Conservation (phyloP, 2,797 vertebrate genomes). For the Schizothorax lantsangensis region DNA sequence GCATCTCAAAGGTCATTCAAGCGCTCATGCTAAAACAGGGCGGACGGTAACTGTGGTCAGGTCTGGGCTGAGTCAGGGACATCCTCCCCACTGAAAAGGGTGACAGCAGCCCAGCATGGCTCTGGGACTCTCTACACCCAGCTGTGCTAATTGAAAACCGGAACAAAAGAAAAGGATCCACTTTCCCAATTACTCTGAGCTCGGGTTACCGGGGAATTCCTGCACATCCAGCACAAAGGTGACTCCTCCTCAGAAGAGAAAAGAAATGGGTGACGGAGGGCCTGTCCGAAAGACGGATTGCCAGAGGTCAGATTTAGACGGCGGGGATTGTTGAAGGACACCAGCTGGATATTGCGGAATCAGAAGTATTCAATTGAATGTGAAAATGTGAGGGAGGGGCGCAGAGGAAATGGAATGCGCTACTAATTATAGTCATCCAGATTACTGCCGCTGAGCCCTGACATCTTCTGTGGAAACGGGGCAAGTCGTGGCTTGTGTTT, state of each 20-base stretch:
- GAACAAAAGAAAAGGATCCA: slow-evolving; percentile 58
- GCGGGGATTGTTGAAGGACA: slow-evolving; percentile 53
- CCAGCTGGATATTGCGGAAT: slow-evolving; percentile 62
- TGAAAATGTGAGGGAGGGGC: slow-evolving; percentile 54
- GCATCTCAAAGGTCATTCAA: neutral
- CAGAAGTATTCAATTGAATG: slow-evolving; percentile 60
- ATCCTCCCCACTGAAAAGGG: slow-evolving; percentile 33
- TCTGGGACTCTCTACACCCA: slow-evolving; percentile 49
- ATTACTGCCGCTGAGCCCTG: slow-evolving; percentile 39
- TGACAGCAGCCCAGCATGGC: slow-evolving; percentile 53
- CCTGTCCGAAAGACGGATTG: slow-evolving; percentile 57
- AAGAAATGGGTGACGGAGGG: slow-evolving; percentile 37
- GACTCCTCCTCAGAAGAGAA: slow-evolving; percentile 41
- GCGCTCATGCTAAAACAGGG: neutral
- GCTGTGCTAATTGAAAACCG: slow-evolving; percentile 54
- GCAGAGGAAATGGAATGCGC: slow-evolving; percentile 58
- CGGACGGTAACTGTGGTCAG: neutral
- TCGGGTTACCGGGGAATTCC: slow-evolving; percentile 62
- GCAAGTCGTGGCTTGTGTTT: slow-evolving; percentile 49
- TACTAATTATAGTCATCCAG: slow-evolving; percentile 61
- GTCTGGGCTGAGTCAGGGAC: slow-evolving; percentile 38
- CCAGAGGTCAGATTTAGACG: slow-evolving; percentile 47
- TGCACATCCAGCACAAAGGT: slow-evolving; percentile 56
- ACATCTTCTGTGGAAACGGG: slow-evolving; percentile 25
- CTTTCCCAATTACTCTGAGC: slow-evolving; percentile 54